These are phyloP conservation scores for Eospalax fontanierii DNA, from an alignment of 2,797 vertebrate genomes.

Conservation along the genomic window DNA sequence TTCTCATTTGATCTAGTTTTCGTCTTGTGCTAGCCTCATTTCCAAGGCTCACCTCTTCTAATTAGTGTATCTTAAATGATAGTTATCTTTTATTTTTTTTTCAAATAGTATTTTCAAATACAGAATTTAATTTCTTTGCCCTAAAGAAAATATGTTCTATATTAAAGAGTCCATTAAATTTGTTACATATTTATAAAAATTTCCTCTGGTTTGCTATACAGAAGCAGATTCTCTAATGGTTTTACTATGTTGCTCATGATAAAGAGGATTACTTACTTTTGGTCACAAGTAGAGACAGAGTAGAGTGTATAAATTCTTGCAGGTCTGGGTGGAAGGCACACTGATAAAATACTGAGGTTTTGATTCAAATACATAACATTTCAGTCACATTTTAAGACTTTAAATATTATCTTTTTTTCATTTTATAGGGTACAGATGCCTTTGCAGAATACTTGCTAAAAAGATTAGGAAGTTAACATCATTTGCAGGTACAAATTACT, in stretches of 20 bases:
- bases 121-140: background rate
- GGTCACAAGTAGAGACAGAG: background rate
- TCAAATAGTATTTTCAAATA: background rate
- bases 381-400: background rate
- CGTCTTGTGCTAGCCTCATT: background rate
- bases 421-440: background rate
- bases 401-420: background rate
- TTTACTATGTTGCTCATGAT: background rate
- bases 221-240: background rate
- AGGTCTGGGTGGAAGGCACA: background rate
- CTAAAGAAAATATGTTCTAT: background rate
- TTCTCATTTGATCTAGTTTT: background rate
- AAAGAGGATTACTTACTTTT: background rate
- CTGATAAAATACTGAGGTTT: background rate
- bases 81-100: background rate
- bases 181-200: background rate
- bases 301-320: background rate
- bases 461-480: background rate
- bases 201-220: background rate
- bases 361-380: background rate
- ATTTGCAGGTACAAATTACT: background rate
- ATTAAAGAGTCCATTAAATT: background rate
- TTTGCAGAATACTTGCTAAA: background rate
- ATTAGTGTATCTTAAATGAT: background rate
- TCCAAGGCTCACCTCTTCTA: background rate